Evolutionary conservation across 2,797 vertebrate species (phyloP).

Genomic region (Calcarius lapponicus): DNA sequence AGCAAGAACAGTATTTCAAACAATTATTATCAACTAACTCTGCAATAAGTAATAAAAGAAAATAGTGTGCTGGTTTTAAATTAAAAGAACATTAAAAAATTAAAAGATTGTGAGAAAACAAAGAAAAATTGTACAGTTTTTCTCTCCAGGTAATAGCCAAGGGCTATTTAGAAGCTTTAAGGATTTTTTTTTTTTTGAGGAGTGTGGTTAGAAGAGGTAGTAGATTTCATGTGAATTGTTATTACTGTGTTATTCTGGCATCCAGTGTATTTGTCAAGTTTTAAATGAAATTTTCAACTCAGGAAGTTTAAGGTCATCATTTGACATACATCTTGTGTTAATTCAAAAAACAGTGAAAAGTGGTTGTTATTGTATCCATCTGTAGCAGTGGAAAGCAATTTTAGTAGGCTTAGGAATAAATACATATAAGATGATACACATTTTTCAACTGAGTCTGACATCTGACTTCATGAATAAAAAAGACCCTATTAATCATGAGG

Average conservation of each 20-base stretch:
- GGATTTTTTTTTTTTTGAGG: neutral
- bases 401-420: constrained; percentile 70
- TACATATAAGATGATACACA: constrained; percentile 67
- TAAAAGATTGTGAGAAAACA: neutral
- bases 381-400: constrained; percentile 58
- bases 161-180: neutral
- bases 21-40: neutral
- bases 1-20: neutral
- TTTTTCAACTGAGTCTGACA: constrained; percentile 74
- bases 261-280: constrained; percentile 51
- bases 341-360: constrained; percentile 66
- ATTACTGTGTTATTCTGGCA: constrained; percentile 22
- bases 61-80: neutral
- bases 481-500: constrained; percentile 66
- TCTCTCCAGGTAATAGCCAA: neutral
- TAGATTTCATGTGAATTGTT: neutral
- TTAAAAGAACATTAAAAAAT: neutral
- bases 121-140: neutral
- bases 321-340: constrained; percentile 66
- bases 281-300: constrained; percentile 65
- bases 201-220: neutral
- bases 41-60: neutral
- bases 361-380: constrained; percentile 62
- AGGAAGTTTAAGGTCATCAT: constrained; percentile 65
- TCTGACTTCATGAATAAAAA: constrained; percentile 76